A percentile compares a stretch with the other conserved stretches of the same genome.
Conservation (phyloP, 2,113 vertebrate species). For the Ardeotis arabs region DNA sequence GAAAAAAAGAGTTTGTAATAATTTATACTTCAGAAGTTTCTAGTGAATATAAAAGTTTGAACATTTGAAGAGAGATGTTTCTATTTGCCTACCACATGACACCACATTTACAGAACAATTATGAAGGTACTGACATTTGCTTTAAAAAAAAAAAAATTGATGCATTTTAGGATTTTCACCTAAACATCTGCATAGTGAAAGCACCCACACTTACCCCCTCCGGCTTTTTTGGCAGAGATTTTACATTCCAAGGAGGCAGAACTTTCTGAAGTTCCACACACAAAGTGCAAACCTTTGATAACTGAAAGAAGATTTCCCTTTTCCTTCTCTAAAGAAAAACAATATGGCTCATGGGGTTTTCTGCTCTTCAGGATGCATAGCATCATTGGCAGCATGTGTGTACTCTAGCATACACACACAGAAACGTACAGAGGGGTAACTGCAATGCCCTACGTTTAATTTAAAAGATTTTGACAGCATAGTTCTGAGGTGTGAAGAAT, state of each 20-base stretch:
- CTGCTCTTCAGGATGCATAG: neutral
- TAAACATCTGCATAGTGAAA: neutral
- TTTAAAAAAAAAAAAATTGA: neutral
- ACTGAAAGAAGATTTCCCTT: neutral
- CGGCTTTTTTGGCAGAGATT: neutral
- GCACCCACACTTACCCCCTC: neutral
- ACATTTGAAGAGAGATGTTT: neutral
- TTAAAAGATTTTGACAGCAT: neutral
- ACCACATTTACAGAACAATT: neutral
- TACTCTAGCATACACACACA: neutral
- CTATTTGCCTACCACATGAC: too few species aligned
- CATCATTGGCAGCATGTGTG: neutral
- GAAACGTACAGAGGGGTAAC: fast-evolving
- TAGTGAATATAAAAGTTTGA: neutral
- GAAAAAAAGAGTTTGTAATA: neutral
- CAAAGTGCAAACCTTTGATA: neutral
- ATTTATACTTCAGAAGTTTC: neutral
- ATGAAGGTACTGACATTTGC: neutral
- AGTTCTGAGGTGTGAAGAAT: neutral
- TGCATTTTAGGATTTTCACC: neutral
- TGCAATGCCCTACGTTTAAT: neutral
- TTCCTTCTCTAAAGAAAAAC: neutral
- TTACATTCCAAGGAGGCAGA: neutral
- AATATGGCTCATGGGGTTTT: neutral
- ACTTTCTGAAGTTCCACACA: neutral